Percentiles rank a stretch among this genome's conserved stretches.
phyloP scores from a whole-genome alignment of 2,113 vertebrate species.

The Lagopus muta region DNA sequence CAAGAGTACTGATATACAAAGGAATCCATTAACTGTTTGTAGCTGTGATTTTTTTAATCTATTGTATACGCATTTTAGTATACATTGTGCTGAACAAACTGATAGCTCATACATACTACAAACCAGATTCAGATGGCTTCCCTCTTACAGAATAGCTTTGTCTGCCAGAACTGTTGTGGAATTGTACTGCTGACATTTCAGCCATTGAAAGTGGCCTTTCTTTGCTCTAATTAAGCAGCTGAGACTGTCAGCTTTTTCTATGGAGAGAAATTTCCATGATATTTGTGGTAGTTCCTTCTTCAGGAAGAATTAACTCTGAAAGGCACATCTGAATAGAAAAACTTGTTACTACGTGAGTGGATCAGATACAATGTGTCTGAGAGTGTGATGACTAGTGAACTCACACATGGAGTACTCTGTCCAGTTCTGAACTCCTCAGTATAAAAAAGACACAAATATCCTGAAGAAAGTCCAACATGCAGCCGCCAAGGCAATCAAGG shows the following conservation, averaged over 20 bases:
- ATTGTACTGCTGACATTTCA: conserved; percentile 57
- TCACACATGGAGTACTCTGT: not conserved
- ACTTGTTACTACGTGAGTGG: not conserved
- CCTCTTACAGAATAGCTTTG: conserved; percentile 16
- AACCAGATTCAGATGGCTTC: conserved; percentile 11
- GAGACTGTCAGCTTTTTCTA: conserved; percentile 30
- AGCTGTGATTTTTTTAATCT: not conserved
- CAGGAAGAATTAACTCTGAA: conserved; percentile 1
- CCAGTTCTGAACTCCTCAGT: not conserved
- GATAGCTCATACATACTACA: not conserved
- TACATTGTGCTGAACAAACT: not conserved
- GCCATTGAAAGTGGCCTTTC: conserved; percentile 25
- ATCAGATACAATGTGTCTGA: not conserved
- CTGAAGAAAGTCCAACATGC: not conserved
- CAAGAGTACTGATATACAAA: not conserved
- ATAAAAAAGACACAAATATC: not conserved
- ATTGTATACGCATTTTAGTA: not conserved
- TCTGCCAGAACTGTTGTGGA: conserved; percentile 29
- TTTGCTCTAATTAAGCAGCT: conserved; percentile 47
- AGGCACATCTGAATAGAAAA: not conserved
- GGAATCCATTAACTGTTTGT: conserved; percentile 7
- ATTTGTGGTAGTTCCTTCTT: not conserved
- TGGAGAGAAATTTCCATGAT: not conserved
- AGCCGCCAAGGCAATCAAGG: not conserved
- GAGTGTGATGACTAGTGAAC: not conserved